Conservation (phyloP, 2,797 vertebrate species). For the Megalops cyprinoides region DNA sequence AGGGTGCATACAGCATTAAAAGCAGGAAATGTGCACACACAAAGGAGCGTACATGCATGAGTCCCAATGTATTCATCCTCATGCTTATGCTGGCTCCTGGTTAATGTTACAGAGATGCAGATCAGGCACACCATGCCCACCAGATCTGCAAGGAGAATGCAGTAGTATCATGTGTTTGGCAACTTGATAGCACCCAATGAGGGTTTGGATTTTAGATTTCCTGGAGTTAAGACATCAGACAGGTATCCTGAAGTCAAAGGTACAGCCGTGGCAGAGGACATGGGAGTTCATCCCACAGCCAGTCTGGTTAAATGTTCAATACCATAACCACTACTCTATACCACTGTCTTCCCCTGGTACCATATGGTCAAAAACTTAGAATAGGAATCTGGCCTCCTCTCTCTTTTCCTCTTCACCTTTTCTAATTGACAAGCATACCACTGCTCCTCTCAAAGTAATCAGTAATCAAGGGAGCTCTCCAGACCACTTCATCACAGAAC, state of each 20-base stretch:
- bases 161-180: neutral
- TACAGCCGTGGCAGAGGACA: too few species aligned
- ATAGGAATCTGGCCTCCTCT: neutral
- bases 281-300: too few species aligned
- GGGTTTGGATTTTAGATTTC: too few species aligned
- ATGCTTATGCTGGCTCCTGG: neutral
- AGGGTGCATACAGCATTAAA: neutral
- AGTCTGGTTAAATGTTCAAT: too few species aligned
- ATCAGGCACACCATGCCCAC: neutral
- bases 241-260: too few species aligned
- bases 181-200: neutral
- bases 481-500: slow-evolving; percentile 43
- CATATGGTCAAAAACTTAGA: too few species aligned
- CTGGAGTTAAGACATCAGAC: too few species aligned
- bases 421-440: slow-evolving; percentile 53
- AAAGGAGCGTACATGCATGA: neutral
- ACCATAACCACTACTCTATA: too few species aligned
- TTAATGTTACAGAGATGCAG: neutral
- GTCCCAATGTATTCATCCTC: neutral
- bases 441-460: slow-evolving; percentile 40
- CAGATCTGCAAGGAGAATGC: neutral
- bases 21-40: neutral
- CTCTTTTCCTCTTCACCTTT: neutral
- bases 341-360: too few species aligned
- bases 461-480: slow-evolving; percentile 51